Base-by-base conservation (phyloP, 2,888 invertebrate genomes). In the Trachelus tabidus region DNA sequence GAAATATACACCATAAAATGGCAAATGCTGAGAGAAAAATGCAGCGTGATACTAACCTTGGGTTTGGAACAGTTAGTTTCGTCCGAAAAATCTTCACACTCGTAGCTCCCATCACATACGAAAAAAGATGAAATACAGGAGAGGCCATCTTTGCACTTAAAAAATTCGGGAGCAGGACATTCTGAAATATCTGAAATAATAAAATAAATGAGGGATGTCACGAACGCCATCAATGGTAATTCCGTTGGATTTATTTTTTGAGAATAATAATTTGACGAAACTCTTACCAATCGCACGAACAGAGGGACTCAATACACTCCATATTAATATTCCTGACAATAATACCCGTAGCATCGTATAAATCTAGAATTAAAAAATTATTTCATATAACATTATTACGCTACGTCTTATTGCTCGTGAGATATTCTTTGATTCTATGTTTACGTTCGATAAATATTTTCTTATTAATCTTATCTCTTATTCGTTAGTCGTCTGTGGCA, bases 1-100 rank as follows among this genome's bases (percentile, higher is more conserved):
- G 56, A 56, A 23, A 56, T 74, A 34, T 75, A 33, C 75, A 68
- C 33, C 23, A 23, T 33, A 31, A 37, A 34, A 35, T n/a, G 73
- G 6, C 11, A 9, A 56, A 34, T 34, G n/a, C 15, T 30, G 31
- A 71, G 9, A 12, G 0, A 31, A 71, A 71, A 71, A 15, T 71
- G 31, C 31, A 34, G 2, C 30, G 34, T 15, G 3, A 79, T 31
- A 78, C 79, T 76, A 76, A 82, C 86, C n/a, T 77, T 77, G 6
- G 69, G 30, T n/a, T 81, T 73, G 1, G 87, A 84, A 82, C 94
- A 94, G 81, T 91, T 83, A 0, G 85, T 11, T 84, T 94, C 94
- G 81, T 94, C 94, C 0, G 93, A 93, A 68, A 87, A 83, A 83
- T 94, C 94, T 0, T 92, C 93, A 81, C 94, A 94, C 83, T 94